Base-by-base conservation (phyloP, 2,797 vertebrate species). In the Notoglanidium macrostoma region DNA sequence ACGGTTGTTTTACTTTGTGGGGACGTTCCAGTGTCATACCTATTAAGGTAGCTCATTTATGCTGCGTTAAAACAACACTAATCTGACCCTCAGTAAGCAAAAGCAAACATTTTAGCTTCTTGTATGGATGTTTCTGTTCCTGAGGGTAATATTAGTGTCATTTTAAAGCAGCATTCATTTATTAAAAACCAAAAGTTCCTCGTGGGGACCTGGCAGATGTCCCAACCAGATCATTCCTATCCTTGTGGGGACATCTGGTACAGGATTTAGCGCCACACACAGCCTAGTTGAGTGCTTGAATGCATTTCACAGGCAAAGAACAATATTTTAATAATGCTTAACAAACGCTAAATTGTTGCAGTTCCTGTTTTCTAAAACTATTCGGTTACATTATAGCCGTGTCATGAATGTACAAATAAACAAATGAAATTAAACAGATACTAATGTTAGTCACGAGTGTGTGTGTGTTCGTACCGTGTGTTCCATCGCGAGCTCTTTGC, bases 391-490 rank as follows among this genome's bases (percentile, higher is more conserved):
- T 6, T 59, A 44, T n/a, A 40, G 54, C 2, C 15, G 32, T 44
- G 35, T n/a, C 7, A 61, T 78, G 4, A 79, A 59, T 57, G 54
- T 57, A 35, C 9, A 23, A 29, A 59, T 40, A 21, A 79, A 44
- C 14, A 40, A 57, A 46, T n/a, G 57, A n/a, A 15, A 63, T 49
- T 1, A 49, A 65, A 44, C 2, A 14, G 23, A 49, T 49, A 65
- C 1, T 46, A 63, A 63, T n/a, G 44, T 82, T 65, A 29, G 40
- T 3, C 40, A 40, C 40, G 5, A 49, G 76, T 40, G 79, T 63
- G 59, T 82, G 80, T 51, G 12, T 17, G 59, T 26, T 32, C 40
- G 6, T 86, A 86, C 85, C 85, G 78, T 86, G 85, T 59, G n/a
- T n/a, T 59, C n/a, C 85, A 86, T 86, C n/a, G 7, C 14, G 85